A percentile compares a stretch with the other conserved stretches of the same genome.
Conservation (phyloP, 2,888 invertebrate genomes). For the Nudaria mundana region DNA sequence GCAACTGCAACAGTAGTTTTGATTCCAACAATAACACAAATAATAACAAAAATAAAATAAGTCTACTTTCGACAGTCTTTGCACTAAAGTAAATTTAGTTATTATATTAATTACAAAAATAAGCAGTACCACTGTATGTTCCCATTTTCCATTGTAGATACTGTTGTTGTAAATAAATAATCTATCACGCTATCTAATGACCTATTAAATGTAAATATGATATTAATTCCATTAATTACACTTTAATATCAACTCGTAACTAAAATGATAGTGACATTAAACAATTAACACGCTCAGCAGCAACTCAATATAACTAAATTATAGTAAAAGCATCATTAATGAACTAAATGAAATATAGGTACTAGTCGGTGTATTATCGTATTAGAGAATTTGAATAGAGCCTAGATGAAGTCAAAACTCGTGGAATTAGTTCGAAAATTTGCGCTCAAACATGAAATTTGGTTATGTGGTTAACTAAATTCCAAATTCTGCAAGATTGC, state of each 20-base stretch:
- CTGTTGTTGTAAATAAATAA: no score
- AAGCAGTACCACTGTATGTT: no score
- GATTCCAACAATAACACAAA: no score
- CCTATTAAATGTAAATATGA: no score
- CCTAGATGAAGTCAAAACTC: background rate
- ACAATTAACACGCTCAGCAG: background rate
- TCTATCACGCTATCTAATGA: no score
- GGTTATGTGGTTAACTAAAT: background rate
- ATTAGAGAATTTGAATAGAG: conserved; percentile 1
- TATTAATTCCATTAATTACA: no score
- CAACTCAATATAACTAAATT: background rate
- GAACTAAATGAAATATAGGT: background rate
- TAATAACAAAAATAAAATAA: no score
- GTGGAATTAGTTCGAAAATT: background rate
- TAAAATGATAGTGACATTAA: background rate
- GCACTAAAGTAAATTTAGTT: no score
- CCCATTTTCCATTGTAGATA: no score
- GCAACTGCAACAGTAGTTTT: no score
- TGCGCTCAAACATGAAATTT: background rate
- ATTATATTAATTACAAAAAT: no score
- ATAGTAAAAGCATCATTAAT: conserved; percentile 2
- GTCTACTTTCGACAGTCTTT: no score
- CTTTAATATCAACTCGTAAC: conserved; percentile 3
- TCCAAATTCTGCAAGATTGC: background rate
- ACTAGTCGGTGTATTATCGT: background rate